phyloP scores from a whole-genome alignment of 2,113 vertebrate species.

The Ageneiosus marmoratus region DNA sequence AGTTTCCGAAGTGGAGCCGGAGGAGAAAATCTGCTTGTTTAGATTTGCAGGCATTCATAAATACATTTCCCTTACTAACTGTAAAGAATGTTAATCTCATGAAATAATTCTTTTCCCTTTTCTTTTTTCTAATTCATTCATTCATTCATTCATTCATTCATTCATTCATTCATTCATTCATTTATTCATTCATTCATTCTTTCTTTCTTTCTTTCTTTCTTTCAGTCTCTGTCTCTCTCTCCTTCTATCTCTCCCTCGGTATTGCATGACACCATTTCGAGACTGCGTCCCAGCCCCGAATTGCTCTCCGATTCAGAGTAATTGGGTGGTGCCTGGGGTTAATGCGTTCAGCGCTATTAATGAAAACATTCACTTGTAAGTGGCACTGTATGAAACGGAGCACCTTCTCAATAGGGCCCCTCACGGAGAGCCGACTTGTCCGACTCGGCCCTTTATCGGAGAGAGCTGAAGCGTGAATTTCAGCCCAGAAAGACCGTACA shows the following conservation, averaged over 20 bases:
- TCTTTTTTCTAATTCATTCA: conserved; percentile 5
- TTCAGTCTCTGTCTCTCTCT: too few relatives aligned
- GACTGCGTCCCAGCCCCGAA: conserved; percentile 94
- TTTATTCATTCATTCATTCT: background rate
- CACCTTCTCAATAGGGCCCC: conserved; percentile 94
- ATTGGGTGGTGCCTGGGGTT: conserved; percentile 99
- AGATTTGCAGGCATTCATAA: conserved; percentile 89
- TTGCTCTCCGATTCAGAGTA: conserved; percentile 98
- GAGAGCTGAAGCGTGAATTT: conserved; percentile 98
- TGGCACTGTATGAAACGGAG: conserved; percentile 97
- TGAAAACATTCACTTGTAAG: conserved; percentile 99
- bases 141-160: background rate
- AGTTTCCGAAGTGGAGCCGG: conserved; percentile 62
- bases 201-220: conserved; percentile 20
- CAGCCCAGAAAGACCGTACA: conserved; percentile 92
- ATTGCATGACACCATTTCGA: conserved; percentile 97
- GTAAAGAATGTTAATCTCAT: conserved; percentile 92
- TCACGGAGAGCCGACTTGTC: conserved; percentile 67
- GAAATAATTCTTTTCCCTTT: conserved; percentile 61
- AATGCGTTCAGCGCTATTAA: conserved; percentile 99
- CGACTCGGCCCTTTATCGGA: conserved; percentile 91
- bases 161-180: background rate
- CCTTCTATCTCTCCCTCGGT: conserved; percentile 77
- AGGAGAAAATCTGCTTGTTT: too few relatives aligned
- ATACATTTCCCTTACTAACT: conserved; percentile 85